These are phyloP conservation scores for Sarcophilus harrisii DNA, from an alignment of 2,797 vertebrate species.

Conservation along the genomic window DNA sequence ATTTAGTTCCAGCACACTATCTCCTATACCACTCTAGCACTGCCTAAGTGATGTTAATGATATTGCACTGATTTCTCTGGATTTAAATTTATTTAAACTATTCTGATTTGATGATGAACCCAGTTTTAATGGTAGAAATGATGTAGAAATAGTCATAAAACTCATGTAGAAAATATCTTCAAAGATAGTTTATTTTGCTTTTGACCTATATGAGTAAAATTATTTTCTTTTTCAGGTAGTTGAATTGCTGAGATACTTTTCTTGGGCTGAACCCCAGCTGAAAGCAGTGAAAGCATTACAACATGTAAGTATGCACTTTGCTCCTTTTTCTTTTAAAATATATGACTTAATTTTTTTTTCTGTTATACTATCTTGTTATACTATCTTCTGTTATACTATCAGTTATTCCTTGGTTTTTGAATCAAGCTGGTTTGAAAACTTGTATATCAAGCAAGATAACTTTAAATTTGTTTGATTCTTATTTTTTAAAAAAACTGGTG, in stretches of 20 bases:
- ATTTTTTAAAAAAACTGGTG: neutral
- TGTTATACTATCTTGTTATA: neutral
- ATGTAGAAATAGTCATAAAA: too few relatives aligned
- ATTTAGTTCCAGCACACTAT: neutral
- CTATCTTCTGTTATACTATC: neutral
- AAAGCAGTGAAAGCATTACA: conserved; percentile 98
- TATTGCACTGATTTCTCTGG: neutral
- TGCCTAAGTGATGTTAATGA: neutral
- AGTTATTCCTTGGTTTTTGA: neutral
- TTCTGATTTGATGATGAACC: neutral
- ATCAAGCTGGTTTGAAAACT: conserved; percentile 34
- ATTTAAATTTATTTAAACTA: neutral
- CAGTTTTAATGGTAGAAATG: neutral
- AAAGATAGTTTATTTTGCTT: neutral
- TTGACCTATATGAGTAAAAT: conserved; percentile 19
- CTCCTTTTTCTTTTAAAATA: neutral
- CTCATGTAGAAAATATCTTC: too few relatives aligned
- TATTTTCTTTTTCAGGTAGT: conserved; percentile 90
- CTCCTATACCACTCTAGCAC: neutral
- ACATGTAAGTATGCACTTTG: conserved; percentile 91
- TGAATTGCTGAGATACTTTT: conserved; percentile 97
- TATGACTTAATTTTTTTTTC: conserved; percentile 23
- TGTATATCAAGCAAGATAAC: conserved; percentile 2
- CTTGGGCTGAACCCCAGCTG: conserved; percentile 98
- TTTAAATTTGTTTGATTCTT: neutral